phyloP scores from a whole-genome alignment of 1,140 invertebrate genomes.

The Scaptomyza montana region DNA sequence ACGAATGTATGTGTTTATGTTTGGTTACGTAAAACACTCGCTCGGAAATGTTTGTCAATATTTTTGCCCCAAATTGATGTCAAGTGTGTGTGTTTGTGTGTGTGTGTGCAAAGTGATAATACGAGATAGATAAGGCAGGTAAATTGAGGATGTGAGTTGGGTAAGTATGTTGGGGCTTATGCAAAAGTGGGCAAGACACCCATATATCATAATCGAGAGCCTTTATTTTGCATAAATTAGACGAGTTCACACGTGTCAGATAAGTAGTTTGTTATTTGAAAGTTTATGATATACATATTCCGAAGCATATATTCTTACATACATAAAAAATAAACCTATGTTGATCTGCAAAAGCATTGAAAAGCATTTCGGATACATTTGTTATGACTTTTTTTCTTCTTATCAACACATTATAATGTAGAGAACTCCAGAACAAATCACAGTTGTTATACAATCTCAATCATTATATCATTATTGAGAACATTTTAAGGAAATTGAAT shows the following conservation, averaged over 20 bases:
- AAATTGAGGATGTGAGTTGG: slow-evolving; percentile 24
- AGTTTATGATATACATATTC: not conserved
- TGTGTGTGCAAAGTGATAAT: slow-evolving; percentile 14
- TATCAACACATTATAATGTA: too few species aligned
- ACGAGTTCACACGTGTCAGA: not conserved
- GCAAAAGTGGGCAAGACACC: not conserved
- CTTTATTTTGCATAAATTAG: slow-evolving; percentile 7
- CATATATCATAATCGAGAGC: not conserved
- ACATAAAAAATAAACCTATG: not conserved
- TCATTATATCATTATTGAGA: not conserved
- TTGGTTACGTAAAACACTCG: slow-evolving; percentile 37
- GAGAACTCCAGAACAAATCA: not conserved
- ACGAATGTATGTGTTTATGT: not conserved
- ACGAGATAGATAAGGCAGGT: slow-evolving; percentile 23
- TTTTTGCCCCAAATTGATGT: slow-evolving; percentile 35
- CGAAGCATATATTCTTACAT: too few species aligned
- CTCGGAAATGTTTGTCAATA: slow-evolving; percentile 41
- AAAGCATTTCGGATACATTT: too few species aligned
- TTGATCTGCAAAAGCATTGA: too few species aligned
- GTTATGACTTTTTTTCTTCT: too few species aligned
- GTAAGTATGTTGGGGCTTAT: slow-evolving; percentile 3
- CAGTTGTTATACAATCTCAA: not conserved
- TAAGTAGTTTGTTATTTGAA: not conserved
- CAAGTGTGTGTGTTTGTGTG: slow-evolving; percentile 10
- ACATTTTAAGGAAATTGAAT: slow-evolving; percentile 4